Evolutionary conservation across 2,888 invertebrate species (phyloP), one percentile per base, ranked within the genome.

Genomic region (Lamellibrachia columna): DNA sequence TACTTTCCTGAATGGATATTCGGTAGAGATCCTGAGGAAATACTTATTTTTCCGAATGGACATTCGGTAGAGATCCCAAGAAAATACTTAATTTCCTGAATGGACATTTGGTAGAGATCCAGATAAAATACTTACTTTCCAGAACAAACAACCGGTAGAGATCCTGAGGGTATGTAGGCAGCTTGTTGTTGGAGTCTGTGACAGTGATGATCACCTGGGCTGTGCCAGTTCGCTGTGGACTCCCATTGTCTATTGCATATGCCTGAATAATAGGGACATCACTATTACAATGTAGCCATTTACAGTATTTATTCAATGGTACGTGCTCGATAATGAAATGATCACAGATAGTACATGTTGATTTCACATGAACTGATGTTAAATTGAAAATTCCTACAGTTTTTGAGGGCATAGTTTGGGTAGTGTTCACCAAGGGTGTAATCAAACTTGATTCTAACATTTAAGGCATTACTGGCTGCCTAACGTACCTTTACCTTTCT

Each of bases 181-280:
- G 93, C 92, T 96, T 96, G 94, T 96, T 96, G 94, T 97, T 96
- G 40, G 96, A 95, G 93, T 96, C 96, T 53, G 94, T 94, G 9
- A 96, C 94, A 8, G 94, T 93, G 53, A 96, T 93, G 22, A 93
- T 94, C 97, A 97, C 98, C 0, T 98, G 98, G 0, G 98, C 97
- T 0, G 98, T 98, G 0, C 98, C 98, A 0, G 98, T 98, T 97
- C 98, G 98, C 9, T 97, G 97, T 52, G 98, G 98, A 22, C 93
- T 93, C 22, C 94, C 94, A 15, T 75, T n/a, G 92, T 94, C 94
- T n/a, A 94, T 90, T 0, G 98, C 98, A 94, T 98, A 97, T 0
- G 98, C 98, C 98, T 94, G 97, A 53, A 92, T 8, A 92, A 22
- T 0, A 40, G 75, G 60, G 53, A 55, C 53, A 55, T 91, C 1